Base-by-base conservation (phyloP, 2,888 invertebrate genomes). In the Ophonus ardosiacus region DNA sequence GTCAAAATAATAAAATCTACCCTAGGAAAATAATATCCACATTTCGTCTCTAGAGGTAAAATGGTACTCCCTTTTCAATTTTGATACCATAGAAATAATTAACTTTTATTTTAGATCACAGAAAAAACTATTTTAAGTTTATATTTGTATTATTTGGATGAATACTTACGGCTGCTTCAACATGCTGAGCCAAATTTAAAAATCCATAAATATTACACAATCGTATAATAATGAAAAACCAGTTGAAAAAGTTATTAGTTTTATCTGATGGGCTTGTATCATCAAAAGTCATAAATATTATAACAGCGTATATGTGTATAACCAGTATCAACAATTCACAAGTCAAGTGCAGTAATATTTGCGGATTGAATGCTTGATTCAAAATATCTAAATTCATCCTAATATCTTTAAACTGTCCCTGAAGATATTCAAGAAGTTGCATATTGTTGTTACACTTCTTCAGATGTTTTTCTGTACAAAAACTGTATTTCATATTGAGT, bases 301-400 rank as follows among this genome's bases (percentile, higher is more conserved):
- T 89, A 5, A 91, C 90, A 4, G 91, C 90, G 84, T 91, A 91
- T 89, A 90, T 90, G 84, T 90, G 89, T 3, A 91, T 87, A 76
- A 91, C 90, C 24, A 91, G 84, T 7, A 90, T 89, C 0, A 89
- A 87, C 74, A 91, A 87, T 86, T 91, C 91, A 8, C 90, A 87
- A 6, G 90, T 86, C 0, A 90, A 89, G 81, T 90, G 90, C n/a
- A 88, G 85, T 8, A 91, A 81, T 82, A 91, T 87, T 85, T 90
- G 90, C 2, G 90, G 90, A 88, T 91, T 90, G 86, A 90, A 86
- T 80, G 89, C 89, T 15, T 88, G 87, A 82, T 91, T 91, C 43
- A 90, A 87, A 24, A 88, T 88, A 57, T 90, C 90, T 78, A 90
- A 89, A 1, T 89, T 87, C 56, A 89, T 81, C 86, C 90, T 89